A percentile compares a stretch with the other conserved stretches of the same genome.
Conservation (phyloP, 2,113 vertebrate species). For the Phalacrocorax brasilianus region DNA sequence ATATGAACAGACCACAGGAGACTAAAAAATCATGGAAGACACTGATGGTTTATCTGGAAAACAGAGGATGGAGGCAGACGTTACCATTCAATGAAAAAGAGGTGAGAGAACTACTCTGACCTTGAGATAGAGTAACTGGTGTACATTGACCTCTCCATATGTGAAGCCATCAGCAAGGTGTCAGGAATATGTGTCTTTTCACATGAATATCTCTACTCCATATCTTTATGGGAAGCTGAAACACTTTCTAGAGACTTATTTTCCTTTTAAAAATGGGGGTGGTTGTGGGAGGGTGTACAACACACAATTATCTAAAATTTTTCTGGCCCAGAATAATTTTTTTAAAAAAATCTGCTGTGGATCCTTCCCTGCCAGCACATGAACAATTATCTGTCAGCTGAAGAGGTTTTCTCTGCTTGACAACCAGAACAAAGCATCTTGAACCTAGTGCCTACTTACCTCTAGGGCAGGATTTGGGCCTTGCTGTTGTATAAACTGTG, state of each 20-base stretch:
- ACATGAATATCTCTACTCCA: not conserved
- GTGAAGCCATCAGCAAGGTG: not conserved
- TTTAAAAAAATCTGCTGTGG: not conserved
- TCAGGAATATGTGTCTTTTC: not conserved
- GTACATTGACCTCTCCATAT: not conserved
- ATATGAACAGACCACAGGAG: not conserved
- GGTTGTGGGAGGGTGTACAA: not conserved
- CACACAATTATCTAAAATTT: not conserved
- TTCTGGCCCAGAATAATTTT: not conserved
- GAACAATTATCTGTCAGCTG: not conserved
- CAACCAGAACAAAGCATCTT: constrained; percentile 12
- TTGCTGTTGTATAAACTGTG: not conserved
- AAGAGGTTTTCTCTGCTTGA: not conserved
- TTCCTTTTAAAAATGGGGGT: not conserved
- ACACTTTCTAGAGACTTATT: not conserved
- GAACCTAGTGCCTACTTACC: not conserved
- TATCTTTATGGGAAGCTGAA: not conserved
- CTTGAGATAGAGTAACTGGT: not conserved
- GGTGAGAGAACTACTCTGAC: not conserved
- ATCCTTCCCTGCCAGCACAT: not conserved
- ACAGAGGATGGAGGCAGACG: not conserved
- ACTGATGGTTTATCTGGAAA: not conserved
- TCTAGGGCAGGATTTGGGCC: not conserved
- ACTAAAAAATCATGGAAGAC: not conserved
- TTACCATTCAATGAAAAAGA: not conserved